Conservation (phyloP, 2,797 vertebrate genomes). For the Carapus acus region DNA sequence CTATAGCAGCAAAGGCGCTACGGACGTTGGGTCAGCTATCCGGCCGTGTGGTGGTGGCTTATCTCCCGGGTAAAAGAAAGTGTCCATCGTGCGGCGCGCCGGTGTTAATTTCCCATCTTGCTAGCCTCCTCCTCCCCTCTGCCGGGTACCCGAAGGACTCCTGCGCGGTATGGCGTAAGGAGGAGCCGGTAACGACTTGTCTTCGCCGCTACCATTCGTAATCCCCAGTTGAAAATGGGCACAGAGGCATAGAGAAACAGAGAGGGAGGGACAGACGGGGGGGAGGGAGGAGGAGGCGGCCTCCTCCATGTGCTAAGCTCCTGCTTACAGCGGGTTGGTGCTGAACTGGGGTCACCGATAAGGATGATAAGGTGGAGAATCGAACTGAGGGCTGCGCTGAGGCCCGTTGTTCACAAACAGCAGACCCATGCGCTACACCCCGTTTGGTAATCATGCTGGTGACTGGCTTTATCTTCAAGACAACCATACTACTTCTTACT, state of each 20-base stretch:
- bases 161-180: constrained; percentile 32
- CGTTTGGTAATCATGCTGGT: background rate
- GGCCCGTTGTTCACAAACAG: constrained; percentile 1
- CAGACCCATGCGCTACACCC: background rate
- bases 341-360: constrained; percentile 25
- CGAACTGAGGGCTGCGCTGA: constrained; percentile 12
- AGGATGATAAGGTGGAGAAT: constrained; percentile 23
- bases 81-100: constrained; percentile 31
- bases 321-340: constrained; percentile 18
- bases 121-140: constrained; percentile 25
- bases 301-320: constrained; percentile 38
- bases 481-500: too few species aligned
- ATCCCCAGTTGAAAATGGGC: constrained; percentile 50
- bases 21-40: constrained; percentile 22
- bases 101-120: constrained; percentile 39
- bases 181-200: constrained; percentile 53
- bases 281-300: constrained; percentile 21
- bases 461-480: background rate
- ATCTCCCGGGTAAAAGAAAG: constrained; percentile 19
- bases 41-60: constrained; percentile 30
- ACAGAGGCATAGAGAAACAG: constrained; percentile 19
- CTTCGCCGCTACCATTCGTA: constrained; percentile 58
- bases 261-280: constrained; percentile 1
- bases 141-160: constrained; percentile 47
- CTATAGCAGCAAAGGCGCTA: constrained; percentile 36